A percentile compares a stretch with the other conserved stretches of the same genome.
Conservation (phyloP, 2,113 vertebrate genomes). For the Regulus satrapa region DNA sequence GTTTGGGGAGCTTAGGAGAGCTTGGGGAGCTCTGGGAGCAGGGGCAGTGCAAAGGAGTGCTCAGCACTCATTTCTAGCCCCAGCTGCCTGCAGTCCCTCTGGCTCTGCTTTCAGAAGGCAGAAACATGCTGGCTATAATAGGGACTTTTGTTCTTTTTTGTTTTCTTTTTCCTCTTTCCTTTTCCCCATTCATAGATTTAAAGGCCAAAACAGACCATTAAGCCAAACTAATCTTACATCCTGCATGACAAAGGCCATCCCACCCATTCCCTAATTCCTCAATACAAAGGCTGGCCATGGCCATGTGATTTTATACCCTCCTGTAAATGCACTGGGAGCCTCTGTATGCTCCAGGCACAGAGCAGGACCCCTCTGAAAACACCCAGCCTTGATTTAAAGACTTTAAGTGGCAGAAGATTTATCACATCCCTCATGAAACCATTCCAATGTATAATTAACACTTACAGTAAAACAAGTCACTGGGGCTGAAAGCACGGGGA, state of each 20-base stretch:
- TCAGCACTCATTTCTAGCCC: neutral
- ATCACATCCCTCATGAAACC: neutral
- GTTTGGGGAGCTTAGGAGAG: neutral
- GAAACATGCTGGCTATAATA: neutral
- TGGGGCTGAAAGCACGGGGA: neutral
- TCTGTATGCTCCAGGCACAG: neutral
- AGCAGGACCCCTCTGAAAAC: neutral
- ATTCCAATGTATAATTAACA: constrained; percentile 21
- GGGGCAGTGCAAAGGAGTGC: neutral
- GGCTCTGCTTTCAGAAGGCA: neutral
- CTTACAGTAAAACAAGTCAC: neutral
- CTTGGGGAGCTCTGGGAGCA: neutral
- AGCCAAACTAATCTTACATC: constrained; percentile 13
- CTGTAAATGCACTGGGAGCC: neutral
- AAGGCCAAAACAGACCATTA: constrained; percentile 12
- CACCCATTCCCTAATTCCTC: neutral
- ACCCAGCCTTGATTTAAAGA: constrained; percentile 1
- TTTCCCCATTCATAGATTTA: neutral
- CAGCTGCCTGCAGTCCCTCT: neutral
- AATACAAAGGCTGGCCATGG: neutral
- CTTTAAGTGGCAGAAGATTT: neutral
- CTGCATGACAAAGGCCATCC: constrained; percentile 18
- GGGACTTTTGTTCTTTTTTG: neutral
- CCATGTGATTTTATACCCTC: neutral
- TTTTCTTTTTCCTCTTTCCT: neutral